These are phyloP conservation scores for Manduca sexta DNA, from an alignment of 1,140 invertebrate genomes.

Conservation along the genomic window DNA sequence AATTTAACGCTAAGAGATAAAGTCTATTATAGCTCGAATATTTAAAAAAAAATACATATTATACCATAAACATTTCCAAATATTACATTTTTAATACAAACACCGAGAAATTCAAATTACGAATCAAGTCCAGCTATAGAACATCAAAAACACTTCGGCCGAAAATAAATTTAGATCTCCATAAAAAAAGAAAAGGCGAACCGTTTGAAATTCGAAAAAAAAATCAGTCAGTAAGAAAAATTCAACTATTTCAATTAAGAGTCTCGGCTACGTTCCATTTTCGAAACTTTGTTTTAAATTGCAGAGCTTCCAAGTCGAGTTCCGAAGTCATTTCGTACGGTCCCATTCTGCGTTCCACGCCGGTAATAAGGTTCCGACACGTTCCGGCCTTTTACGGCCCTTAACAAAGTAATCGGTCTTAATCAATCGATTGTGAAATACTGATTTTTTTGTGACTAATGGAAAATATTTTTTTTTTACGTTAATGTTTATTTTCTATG, in stretches of 20 bases:
- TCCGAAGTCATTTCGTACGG: slow-evolving; percentile 32
- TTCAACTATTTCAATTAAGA: slow-evolving; percentile 57
- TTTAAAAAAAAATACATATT: no score
- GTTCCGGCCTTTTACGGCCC: slow-evolving; percentile 20
- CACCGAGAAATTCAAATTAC: neutral
- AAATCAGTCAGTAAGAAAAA: slow-evolving; percentile 27
- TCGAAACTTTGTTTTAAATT: slow-evolving; percentile 42
- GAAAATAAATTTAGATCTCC: neutral
- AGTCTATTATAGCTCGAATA: no score
- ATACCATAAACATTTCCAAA: no score
- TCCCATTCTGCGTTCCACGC: slow-evolving; percentile 15
- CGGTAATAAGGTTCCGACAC: slow-evolving; percentile 29
- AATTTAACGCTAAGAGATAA: no score
- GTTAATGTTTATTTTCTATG: no score
- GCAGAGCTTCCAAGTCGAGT: slow-evolving; percentile 27
- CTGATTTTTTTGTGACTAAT: no score
- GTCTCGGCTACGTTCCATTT: slow-evolving; percentile 34
- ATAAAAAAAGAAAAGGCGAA: neutral
- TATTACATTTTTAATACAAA: no score
- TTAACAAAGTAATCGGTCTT: slow-evolving; percentile 24
- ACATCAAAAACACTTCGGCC: neutral
- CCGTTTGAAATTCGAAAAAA: neutral
- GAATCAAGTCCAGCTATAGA: neutral
- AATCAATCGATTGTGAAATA: slow-evolving; percentile 3
- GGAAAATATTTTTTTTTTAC: no score